A percentile compares a stretch with the other conserved stretches of the same genome.
Conservation (phyloP, 1,140 invertebrate species). For the Anastatus disparis region DNA sequence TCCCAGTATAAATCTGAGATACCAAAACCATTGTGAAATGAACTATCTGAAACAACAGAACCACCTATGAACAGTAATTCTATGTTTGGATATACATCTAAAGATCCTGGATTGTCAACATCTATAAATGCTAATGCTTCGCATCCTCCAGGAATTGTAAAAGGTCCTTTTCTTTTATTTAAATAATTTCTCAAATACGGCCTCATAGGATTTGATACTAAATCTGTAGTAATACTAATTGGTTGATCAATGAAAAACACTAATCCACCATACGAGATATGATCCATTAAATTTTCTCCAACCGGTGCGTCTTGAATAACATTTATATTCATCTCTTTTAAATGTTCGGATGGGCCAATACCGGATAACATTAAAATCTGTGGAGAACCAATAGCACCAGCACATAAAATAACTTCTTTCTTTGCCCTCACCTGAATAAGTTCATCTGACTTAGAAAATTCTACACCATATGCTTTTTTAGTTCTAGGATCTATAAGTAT, state of each 20-base stretch:
- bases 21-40: constrained; percentile 69
- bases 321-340: constrained; percentile 71
- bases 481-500: constrained; percentile 76
- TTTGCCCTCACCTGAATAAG: constrained; percentile 70
- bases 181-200: constrained; percentile 65
- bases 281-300: constrained; percentile 83
- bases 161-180: constrained; percentile 72
- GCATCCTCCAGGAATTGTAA: constrained; percentile 82
- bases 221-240: constrained; percentile 43
- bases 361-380: constrained; percentile 86
- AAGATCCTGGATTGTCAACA: constrained; percentile 72
- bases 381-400: constrained; percentile 79
- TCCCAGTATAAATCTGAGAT: constrained; percentile 70
- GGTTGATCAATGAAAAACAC: constrained; percentile 73
- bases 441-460: constrained; percentile 68
- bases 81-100: constrained; percentile 77
- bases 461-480: constrained; percentile 75
- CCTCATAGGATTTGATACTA: constrained; percentile 45
- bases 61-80: constrained; percentile 76
- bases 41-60: constrained; percentile 67
- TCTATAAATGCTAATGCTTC: constrained; percentile 84
- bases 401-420: constrained; percentile 82
- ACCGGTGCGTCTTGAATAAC: constrained; percentile 79
- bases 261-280: constrained; percentile 77
- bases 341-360: constrained; percentile 78